Percentiles rank a stretch among this genome's conserved stretches.
These are phyloP conservation scores for Glossosoma conforme DNA, from an alignment of 1,140 invertebrate genomes.

Conservation along the genomic window DNA sequence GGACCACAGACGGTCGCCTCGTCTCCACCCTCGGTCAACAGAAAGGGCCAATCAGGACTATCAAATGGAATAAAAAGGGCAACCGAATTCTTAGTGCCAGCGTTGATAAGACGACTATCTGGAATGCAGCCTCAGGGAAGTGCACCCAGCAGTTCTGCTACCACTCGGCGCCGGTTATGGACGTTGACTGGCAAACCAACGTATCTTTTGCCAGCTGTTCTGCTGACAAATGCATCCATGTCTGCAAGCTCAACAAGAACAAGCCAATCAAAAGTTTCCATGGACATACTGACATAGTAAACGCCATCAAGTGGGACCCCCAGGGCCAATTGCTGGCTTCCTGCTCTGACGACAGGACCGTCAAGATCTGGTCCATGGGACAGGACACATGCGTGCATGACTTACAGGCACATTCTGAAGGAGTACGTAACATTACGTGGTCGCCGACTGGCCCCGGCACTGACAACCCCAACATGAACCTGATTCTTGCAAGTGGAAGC, in stretches of 20 bases:
- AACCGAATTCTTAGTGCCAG: conserved; percentile 98
- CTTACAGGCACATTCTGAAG: conserved; percentile 95
- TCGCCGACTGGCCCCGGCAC: conserved; percentile 96
- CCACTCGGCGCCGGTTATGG: conserved; percentile 93
- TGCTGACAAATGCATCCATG: conserved; percentile 98
- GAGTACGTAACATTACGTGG: conserved; percentile 99
- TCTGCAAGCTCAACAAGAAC: conserved; percentile 88
- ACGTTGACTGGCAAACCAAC: conserved; percentile 99
- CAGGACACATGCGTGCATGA: conserved; percentile 95
- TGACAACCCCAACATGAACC: conserved; percentile 93
- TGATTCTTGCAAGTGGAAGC: conserved; percentile 94
- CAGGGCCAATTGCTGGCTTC: conserved; percentile 95
- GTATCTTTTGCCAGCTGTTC: conserved; percentile 97
- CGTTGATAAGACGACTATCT: conserved; percentile 97
- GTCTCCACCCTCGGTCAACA: conserved; percentile 95
- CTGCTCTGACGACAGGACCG: conserved; percentile 98
- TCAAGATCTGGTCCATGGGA: conserved; percentile 99
- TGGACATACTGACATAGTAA: conserved; percentile 97
- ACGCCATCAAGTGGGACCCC: conserved; percentile 99
- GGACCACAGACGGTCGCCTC: conserved; percentile 91
- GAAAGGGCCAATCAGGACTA: conserved; percentile 98
- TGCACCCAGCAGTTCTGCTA: conserved; percentile 98
- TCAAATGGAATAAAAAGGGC: conserved; percentile 98
- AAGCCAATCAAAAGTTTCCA: conserved; percentile 98
- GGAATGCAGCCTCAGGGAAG: conserved; percentile 95